Evolutionary conservation across 2,888 invertebrate species (phyloP), one percentile per base, ranked within the genome.

Genomic region (Clusia tigrina): DNA sequence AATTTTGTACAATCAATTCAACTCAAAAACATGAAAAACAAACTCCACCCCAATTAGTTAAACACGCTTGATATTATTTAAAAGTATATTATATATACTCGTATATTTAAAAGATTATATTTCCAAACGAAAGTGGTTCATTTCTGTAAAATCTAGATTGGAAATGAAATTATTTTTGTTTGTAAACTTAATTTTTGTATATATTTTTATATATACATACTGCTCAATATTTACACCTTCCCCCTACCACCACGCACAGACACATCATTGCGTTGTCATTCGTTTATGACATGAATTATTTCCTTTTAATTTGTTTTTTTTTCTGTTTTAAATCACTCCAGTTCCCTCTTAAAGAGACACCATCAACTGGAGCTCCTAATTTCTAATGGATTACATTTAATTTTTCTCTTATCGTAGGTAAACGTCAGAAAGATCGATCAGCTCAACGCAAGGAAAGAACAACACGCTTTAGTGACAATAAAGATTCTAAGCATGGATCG

Each of bases 391-490:
- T 58, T 38, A 22, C 53, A 58, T 57, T 55, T 62, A 24, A 55
- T 62, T 59, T 58, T 55, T 67, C 66, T 62, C 15, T 56, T n/a
- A 62, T 60, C 59, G 23, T 64, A 82, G 83, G 82, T 23, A 82
- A 83, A 69, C 77, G 81, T 0, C 71, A 74, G 18, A 81, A 76
- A 60, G 78, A 77, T 58, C 67, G 70, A n/a, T 59, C 61, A 17
- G 55, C 64, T 42, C 71, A 71, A 54, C 71, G 77, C 23, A 81
- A 78, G 60, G 83, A 83, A 66, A 78, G 84, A 10, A 81, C 78
- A 6, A 80, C 84, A 1, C 79, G 83, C 20, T 84, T 84, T 59
- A 84, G 83, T 69, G 83, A 83, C 67, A 81, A 80, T 48, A 83
- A 83, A 67, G 83, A 83, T 48, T 74, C 77, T 15, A 74, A 70